Evolutionary conservation across 2,113 vertebrate species (phyloP).

Genomic region (Brachirus orientalis): DNA sequence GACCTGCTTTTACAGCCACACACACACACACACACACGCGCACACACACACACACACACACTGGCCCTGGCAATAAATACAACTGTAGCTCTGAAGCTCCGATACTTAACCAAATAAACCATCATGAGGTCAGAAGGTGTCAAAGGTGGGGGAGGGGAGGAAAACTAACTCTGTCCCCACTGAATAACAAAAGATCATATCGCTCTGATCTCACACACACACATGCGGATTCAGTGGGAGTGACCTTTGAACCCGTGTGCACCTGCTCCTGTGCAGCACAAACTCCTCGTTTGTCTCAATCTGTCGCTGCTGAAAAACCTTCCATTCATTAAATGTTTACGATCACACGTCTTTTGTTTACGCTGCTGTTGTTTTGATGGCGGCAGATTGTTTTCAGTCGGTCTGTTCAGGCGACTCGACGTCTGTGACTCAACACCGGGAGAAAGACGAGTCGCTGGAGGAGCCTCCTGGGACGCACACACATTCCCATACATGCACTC

Average conservation of each 20-base stretch:
- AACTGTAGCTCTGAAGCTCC: background rate
- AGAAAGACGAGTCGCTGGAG: no score
- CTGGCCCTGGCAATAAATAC: background rate
- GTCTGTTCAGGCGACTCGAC: no score
- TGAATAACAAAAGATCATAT: background rate
- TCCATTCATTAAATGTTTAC: no score
- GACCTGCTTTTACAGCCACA: conserved; percentile 72
- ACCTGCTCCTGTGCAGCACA: conserved; percentile 19
- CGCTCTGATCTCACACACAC: no score
- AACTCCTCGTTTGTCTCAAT: no score
- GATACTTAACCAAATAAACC: background rate
- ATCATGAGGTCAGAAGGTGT: conserved; percentile 11
- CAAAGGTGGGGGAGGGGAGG: background rate
- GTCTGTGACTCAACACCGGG: no score
- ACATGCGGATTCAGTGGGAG: background rate
- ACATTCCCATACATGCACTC: no score
- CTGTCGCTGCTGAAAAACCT: no score
- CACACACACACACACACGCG: conserved; percentile 13
- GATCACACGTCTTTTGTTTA: no score
- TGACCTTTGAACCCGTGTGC: conserved; percentile 35
- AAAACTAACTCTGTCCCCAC: background rate
- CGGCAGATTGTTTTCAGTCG: no score
- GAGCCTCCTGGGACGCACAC: no score
- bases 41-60: conserved; percentile 23
- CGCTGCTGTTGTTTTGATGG: no score